Base-by-base conservation (phyloP, 1,140 invertebrate genomes). In the Trachymyrmex cornetzi region DNA sequence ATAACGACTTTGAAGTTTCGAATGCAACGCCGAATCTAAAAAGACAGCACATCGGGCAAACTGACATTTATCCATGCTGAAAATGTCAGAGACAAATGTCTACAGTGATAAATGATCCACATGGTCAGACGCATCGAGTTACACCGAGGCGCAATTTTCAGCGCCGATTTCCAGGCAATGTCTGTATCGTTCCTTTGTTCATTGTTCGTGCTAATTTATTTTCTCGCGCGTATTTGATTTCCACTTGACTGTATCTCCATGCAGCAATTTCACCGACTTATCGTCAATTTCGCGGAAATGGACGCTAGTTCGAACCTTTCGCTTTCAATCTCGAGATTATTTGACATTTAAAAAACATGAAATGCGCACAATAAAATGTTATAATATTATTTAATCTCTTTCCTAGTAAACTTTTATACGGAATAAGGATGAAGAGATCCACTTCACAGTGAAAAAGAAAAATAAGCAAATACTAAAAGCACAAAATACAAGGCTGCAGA, bases 41-140 rank as follows among this genome's bases (percentile, higher is more conserved):
- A 89, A 79, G 30, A 24, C 3, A 44, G 12, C 5, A 11, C 66
- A 50, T 38, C 59, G 53, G 30, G 0, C 22, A n/a, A 55, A 44
- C 30, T 67, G 74, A 86, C 87, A 74, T 86, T 86, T 89, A 89
- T 89, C 75, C 61, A 80, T 57, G 59, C 69, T 64, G 66, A 19
- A 66, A 61, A 85, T 77, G 88, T 85, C 57, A 77, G 59, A 63
- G 19, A 57, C 85, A 69, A 64, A 67, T 59, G 74, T 74, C 75
- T 50, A 27, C 30, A 24, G 55, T 89, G 87, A 89, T 77, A 89
- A 89, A 89, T 67, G 74, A 24, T 63, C 34, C 22, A 27, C 30
- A n/a, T 55, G 63, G 57, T 72, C 77, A 74, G 67, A 34, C 22
- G 11, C 14, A 27, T 48, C 69, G 27, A 30, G 24, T 77, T 74